Evolutionary conservation across 2,888 invertebrate genomes (phyloP), one percentile per base, ranked within the genome.

Genomic region (Bellardia bayeri): DNA sequence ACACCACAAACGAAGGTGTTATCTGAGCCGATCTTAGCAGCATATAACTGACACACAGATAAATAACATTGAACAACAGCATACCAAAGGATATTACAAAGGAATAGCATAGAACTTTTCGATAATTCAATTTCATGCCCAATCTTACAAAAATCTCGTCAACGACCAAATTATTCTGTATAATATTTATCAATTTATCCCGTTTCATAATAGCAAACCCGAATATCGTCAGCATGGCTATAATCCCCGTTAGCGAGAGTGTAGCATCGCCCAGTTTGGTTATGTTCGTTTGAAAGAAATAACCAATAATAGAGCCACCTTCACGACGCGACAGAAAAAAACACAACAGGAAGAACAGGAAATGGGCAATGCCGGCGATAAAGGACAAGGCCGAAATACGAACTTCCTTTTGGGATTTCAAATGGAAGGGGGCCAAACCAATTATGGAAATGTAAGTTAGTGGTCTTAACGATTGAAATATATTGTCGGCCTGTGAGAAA

Each of bases 271-370:
- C 92, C 85, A 93, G 49, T 6, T 92, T 91, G 2, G 93, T 93
- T 1, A 93, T 92, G 68, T 92, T 92, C 3, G 93, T 93, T 82
- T 93, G 92, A 71, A 93, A 93, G 86, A 93, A 93, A 85, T 93
- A 93, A 30, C 93, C 92, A 63, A 93, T 93, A 37, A 93, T 93
- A 64, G 93, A 93, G 66, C 93, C 93, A 0, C 91, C 90, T 81
- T 92, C 92, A 30, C 69, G 78, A 2, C 91, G 82, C 0, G 93
- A 92, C 11, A 90, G 85, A 9, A 90, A 90, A 33, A 92, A 91
- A 56, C 92, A 93, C 40, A 92, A 33, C 0, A 91, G 90, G 63
- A 92, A 93, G 76, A 93, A 92, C 3, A 91, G 58, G 61, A 91
- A 92, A 84, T 93, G 93, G 37, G 90, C 90, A 68, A 93, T 90